Conservation (phyloP, 37 sponge, comb jelly and placozoan species). For the Chondrilla cf. caribensis region DNA sequence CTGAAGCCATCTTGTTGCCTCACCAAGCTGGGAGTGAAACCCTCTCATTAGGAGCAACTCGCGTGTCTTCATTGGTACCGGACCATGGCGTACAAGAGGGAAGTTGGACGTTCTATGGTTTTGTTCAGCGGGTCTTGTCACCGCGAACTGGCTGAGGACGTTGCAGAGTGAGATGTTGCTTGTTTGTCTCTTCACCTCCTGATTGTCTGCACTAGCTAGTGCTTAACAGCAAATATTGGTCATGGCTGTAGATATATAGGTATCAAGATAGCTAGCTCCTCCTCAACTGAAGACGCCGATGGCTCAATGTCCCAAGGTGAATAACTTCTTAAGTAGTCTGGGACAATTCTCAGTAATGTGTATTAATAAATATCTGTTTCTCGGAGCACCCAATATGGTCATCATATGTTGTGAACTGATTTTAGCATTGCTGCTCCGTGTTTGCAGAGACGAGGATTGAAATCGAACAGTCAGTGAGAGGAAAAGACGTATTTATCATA, state of each 20-base stretch:
- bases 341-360: too few species aligned
- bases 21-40: neutral
- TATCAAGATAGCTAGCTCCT: neutral
- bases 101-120: slow-evolving; percentile 40
- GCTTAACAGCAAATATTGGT: too few species aligned
- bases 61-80: neutral
- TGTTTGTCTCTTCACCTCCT: neutral
- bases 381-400: too few species aligned
- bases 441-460: slow-evolving; percentile 69
- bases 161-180: slow-evolving; percentile 46
- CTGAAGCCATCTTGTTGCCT: neutral
- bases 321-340: too few species aligned
- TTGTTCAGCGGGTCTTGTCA: slow-evolving; percentile 67
- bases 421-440: too few species aligned
- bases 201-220: too few species aligned
- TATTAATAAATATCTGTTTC: too few species aligned
- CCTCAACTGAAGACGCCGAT: neutral
- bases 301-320: neutral
- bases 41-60: neutral
- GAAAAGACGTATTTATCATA: slow-evolving; percentile 92
- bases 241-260: slow-evolving; percentile 3
- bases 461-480: slow-evolving; percentile 83
- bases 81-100: too few species aligned
- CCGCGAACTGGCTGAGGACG: slow-evolving; percentile 50
- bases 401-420: too few species aligned